phyloP scores from a whole-genome alignment of 2,113 vertebrate species.

The Mastomys natalensis region DNA sequence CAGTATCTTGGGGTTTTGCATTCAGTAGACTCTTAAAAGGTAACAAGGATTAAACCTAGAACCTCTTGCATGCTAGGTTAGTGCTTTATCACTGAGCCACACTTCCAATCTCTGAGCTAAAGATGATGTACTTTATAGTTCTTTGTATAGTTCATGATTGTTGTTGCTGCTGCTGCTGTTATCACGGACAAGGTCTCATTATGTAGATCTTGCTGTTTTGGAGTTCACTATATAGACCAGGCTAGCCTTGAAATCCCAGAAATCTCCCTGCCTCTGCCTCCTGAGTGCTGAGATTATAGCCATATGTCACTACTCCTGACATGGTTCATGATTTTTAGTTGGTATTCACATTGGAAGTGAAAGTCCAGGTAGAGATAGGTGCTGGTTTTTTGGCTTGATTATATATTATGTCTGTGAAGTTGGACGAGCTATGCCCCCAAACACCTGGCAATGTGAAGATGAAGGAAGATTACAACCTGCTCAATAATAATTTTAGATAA shows the following conservation, averaged over 20 bases:
- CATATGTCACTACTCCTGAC: no score
- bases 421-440: background rate
- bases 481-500: constrained; percentile 46
- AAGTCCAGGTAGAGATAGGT: background rate
- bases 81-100: background rate
- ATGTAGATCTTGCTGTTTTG: background rate
- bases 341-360: background rate
- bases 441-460: background rate
- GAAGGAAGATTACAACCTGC: background rate
- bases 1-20: background rate
- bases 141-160: background rate
- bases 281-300: background rate
- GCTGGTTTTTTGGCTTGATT: background rate
- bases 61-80: background rate
- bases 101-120: background rate
- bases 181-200: background rate
- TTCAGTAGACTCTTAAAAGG: background rate
- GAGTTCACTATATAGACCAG: background rate
- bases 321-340: background rate
- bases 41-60: background rate
- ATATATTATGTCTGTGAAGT: background rate
- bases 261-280: background rate
- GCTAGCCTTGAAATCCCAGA: background rate
- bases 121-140: constrained; percentile 2
- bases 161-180: background rate